phyloP scores from a whole-genome alignment of 2,888 invertebrate genomes.

The Anarsia innoxiella region DNA sequence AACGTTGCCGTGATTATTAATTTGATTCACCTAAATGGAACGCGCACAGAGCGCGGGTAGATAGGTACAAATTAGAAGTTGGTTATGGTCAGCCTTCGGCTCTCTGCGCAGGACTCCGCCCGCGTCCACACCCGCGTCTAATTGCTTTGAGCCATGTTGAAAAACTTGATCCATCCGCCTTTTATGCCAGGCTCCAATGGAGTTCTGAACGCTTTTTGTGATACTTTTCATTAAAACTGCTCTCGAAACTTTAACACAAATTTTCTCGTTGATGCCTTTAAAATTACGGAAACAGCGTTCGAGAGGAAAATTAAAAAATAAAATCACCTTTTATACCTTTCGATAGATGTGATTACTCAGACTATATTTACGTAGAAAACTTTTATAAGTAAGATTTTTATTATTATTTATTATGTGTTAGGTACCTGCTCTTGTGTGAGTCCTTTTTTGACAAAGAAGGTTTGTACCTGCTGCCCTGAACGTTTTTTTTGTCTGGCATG shows the following conservation, averaged over 20 bases:
- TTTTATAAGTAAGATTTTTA: too few relatives aligned
- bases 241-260: slow-evolving; percentile 19
- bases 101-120: slow-evolving; percentile 1
- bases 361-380: too few relatives aligned
- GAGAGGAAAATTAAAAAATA: too few relatives aligned
- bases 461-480: too few relatives aligned
- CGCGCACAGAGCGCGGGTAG: neutral
- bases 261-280: slow-evolving; percentile 15
- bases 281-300: slow-evolving; percentile 12
- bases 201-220: slow-evolving; percentile 29
- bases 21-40: too few relatives aligned
- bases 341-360: too few relatives aligned
- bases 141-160: slow-evolving; percentile 41
- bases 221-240: slow-evolving; percentile 23
- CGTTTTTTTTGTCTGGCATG: too few relatives aligned
- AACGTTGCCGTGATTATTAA: too few relatives aligned
- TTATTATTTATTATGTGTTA: too few relatives aligned
- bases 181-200: slow-evolving; percentile 27
- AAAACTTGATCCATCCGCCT: slow-evolving; percentile 45
- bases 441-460: too few relatives aligned
- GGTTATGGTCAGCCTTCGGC: slow-evolving; percentile 4
- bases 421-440: too few relatives aligned
- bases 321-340: too few relatives aligned
- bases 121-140: slow-evolving; percentile 40
- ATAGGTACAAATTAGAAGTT: slow-evolving; percentile 1